Evolutionary conservation across 2,797 vertebrate genomes (phyloP).

Genomic region (Pelodytes ibericus): DNA sequence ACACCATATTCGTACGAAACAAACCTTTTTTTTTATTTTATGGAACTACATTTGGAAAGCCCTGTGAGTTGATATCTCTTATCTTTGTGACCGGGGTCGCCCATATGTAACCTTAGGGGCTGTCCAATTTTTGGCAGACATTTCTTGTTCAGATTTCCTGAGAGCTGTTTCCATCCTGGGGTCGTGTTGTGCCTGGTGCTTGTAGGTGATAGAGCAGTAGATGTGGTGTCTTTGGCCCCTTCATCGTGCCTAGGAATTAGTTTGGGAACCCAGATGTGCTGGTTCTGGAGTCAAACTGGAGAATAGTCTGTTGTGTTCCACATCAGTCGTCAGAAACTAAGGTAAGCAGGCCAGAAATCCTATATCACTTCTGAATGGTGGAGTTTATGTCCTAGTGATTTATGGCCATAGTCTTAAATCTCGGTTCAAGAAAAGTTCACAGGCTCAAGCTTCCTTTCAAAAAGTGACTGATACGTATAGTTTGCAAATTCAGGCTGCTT

Average conservation of each 20-base stretch:
- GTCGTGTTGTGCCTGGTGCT: conserved; percentile 74
- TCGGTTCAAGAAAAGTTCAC: conserved; percentile 99
- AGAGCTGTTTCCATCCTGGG: conserved; percentile 64
- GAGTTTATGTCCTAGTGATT: conserved; percentile 98
- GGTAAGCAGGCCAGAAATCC: conserved; percentile 96
- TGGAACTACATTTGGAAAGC: conserved; percentile 74
- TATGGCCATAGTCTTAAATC: conserved; percentile 99
- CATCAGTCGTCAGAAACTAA: conserved; percentile 94
- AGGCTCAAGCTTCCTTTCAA: conserved; percentile 84
- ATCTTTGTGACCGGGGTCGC: conserved; percentile 75
- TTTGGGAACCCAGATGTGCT: conserved; percentile 77
- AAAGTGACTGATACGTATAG: conserved; percentile 83
- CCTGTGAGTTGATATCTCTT: conserved; percentile 75
- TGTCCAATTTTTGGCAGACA: conserved; percentile 72
- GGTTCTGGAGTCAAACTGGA: conserved; percentile 84
- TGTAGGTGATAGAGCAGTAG: conserved; percentile 68
- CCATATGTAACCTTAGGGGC: conserved; percentile 75
- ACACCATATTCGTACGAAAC: conserved; percentile 85
- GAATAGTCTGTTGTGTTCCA: conserved; percentile 82
- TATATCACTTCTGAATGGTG: conserved; percentile 91
- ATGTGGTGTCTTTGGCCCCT: conserved; percentile 56
- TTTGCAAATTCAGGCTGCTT: conserved; percentile 76
- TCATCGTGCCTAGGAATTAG: conserved; percentile 68
- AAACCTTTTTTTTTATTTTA: conserved; percentile 75
- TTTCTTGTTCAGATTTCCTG: conserved; percentile 62